Evolutionary conservation across 2,797 vertebrate species (phyloP).

Genomic region (Stomatorhinus walkeri): DNA sequence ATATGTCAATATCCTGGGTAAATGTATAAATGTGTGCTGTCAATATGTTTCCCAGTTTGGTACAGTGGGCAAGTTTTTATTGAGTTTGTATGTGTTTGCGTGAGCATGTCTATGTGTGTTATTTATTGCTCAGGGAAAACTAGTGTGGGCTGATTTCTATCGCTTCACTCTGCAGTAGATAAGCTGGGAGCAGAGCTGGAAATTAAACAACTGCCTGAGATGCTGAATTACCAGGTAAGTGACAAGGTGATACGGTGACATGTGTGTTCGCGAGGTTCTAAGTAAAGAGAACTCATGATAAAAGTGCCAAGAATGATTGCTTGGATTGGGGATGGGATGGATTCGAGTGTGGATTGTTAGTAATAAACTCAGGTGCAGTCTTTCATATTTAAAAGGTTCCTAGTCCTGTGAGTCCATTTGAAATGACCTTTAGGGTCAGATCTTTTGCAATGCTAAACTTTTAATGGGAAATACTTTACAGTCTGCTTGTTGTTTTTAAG

Average conservation of each 20-base stretch:
- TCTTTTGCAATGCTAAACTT: background rate
- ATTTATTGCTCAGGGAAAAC: constrained; percentile 11
- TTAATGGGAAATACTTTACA: background rate
- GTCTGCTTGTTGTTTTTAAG: background rate
- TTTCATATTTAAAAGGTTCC: background rate
- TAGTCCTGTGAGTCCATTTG: background rate
- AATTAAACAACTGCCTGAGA: constrained; percentile 2
- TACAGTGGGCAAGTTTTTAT: constrained; percentile 6
- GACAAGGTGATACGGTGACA: background rate
- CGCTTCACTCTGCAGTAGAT: background rate
- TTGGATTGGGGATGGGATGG: background rate
- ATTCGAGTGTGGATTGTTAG: background rate
- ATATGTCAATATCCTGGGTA: background rate
- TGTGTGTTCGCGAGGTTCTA: background rate
- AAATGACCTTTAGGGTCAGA: background rate
- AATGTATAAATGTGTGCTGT: constrained; percentile 8
- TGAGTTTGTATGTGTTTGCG: background rate
- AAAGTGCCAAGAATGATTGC: background rate
- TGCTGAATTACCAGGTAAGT: background rate
- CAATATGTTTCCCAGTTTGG: constrained; percentile 4
- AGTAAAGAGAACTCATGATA: background rate
- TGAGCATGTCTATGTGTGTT: background rate
- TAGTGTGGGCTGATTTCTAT: background rate
- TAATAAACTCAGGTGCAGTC: background rate
- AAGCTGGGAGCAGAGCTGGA: constrained; percentile 5